These are phyloP conservation scores for Dipus sagitta DNA, from an alignment of 2,797 vertebrate genomes.

Conservation along the genomic window DNA sequence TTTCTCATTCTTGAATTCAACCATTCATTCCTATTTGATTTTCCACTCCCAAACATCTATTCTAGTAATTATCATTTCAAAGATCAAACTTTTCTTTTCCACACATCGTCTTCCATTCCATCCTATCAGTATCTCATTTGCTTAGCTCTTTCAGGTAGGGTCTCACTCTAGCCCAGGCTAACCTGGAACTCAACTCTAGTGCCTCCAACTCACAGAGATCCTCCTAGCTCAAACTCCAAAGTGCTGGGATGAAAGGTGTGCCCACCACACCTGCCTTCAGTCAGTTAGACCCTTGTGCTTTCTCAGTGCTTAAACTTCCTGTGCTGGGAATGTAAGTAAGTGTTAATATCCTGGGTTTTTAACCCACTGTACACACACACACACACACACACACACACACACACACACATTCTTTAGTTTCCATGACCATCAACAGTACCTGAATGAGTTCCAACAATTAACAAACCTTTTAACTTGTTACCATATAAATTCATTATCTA, in stretches of 20 bases:
- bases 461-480: constrained; percentile 21
- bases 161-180: too few relatives aligned
- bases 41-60: constrained; percentile 32
- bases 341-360: neutral
- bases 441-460: constrained; percentile 48
- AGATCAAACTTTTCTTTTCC: constrained; percentile 42
- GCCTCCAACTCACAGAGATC: too few relatives aligned
- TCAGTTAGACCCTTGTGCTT: neutral
- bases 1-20: neutral
- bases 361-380: neutral
- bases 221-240: too few relatives aligned
- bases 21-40: constrained; percentile 20
- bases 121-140: neutral
- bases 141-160: too few relatives aligned
- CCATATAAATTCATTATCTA: neutral
- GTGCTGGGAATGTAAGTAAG: too few relatives aligned
- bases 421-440: neutral
- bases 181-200: too few relatives aligned
- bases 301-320: constrained; percentile 6
- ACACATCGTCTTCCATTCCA: constrained; percentile 11
- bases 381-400: too few relatives aligned
- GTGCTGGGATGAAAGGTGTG: too few relatives aligned
- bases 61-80: constrained; percentile 26
- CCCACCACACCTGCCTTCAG: too few relatives aligned
- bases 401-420: neutral